Base-by-base conservation (phyloP, 2,888 invertebrate genomes). In the Steinernema carpocapsae region DNA sequence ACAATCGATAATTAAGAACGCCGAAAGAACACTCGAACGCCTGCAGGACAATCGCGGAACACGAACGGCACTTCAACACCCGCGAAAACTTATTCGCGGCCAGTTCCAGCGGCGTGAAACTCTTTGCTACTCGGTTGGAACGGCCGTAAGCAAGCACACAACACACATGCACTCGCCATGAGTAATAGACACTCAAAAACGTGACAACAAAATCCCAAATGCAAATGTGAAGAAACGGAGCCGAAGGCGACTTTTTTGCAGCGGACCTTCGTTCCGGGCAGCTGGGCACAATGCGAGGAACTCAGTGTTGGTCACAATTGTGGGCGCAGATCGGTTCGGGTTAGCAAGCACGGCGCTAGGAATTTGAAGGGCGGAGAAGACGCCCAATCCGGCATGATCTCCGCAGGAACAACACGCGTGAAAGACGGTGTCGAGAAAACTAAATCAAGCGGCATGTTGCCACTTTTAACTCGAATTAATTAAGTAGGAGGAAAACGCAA, bases 1-100 rank as follows among this genome's bases (percentile, higher is more conserved):
- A 64, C 64, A 64, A 64, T 64, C 64, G 64, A 64, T 64, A 64
- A 64, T 64, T 64, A 64, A 29, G 32, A 64, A 32, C 64, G 64
- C 32, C 56, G 56, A 56, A 56, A 56, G 56, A 56, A 48, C 48
- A 48, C 48, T 19, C 48, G 48, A n/a, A n/a, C n/a, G n/a, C 14
- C 64, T 64, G 64, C 64, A 37, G 64, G 12, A 32, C 64, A 32
- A 56, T 19, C 64, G 64, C 64, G 64, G n/a, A 64, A 56, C 37
- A 37, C 26, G 56, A 56, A 56, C 56, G 56, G 26, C 56, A 56
- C 56, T 19, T 22, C 22, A 56, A 37, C 37, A 37, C 64, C 29
- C 37, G 32, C 64, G 1, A 29, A 12, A n/a, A 22, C 56, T 24
- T 10, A 10, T 37, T 37, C 37, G 37, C 37, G 37, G 37, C 37